phyloP scores from a whole-genome alignment of 2,888 invertebrate genomes.

The Acrobasis consociella region DNA sequence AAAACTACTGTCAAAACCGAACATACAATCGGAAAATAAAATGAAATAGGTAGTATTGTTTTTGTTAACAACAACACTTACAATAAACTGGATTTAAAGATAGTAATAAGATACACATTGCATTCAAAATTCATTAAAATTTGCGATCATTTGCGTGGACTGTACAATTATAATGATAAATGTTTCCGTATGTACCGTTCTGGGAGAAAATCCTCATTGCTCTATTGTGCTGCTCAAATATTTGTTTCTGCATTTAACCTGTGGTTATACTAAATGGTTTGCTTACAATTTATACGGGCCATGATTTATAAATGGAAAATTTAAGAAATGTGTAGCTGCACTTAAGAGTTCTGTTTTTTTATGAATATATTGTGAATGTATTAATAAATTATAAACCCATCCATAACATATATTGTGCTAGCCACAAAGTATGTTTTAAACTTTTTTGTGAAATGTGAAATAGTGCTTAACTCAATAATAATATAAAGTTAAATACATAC shows the following conservation, averaged over 20 bases:
- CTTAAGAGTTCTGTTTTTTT: too few species aligned
- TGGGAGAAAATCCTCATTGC: slow-evolving; percentile 1
- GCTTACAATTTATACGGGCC: not conserved
- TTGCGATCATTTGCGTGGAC: not conserved
- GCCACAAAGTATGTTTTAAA: too few species aligned
- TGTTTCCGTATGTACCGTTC: slow-evolving; percentile 8
- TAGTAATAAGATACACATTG: not conserved
- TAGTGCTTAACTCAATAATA: too few species aligned
- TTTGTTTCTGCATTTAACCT: slow-evolving; percentile 25
- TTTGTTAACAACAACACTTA: not conserved
- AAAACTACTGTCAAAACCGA: too few species aligned
- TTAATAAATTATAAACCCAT: too few species aligned
- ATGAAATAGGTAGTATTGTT: not conserved
- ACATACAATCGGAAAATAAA: too few species aligned
- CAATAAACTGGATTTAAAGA: not conserved
- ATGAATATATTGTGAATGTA: too few species aligned
- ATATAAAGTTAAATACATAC: too few species aligned
- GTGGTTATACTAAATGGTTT: slow-evolving; percentile 23
- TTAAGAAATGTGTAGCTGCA: too few species aligned
- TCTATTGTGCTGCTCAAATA: slow-evolving; percentile 25
- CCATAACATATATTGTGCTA: too few species aligned
- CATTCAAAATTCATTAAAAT: slow-evolving; percentile 3
- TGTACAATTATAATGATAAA: slow-evolving; percentile 13
- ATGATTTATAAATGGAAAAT: too few species aligned
- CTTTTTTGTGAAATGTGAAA: too few species aligned